Percentiles rank a stretch among this genome's conserved stretches.
phyloP scores from a whole-genome alignment of 2,888 invertebrate species.

The Brenthis ino region DNA sequence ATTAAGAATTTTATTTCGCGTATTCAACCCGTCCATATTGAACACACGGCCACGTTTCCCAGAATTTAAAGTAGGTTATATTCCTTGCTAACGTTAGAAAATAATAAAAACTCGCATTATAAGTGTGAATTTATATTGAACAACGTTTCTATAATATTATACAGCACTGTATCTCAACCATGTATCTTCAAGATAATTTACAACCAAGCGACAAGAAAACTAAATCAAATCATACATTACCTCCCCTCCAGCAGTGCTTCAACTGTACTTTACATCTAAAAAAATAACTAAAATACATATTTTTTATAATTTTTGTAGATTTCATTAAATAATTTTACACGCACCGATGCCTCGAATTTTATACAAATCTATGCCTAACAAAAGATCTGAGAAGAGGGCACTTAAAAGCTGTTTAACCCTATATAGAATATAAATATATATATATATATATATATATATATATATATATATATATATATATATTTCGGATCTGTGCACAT shows the following conservation, averaged over 20 bases:
- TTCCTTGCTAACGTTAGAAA: neutral
- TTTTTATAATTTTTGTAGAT: slow-evolving; percentile 21
- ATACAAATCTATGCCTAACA: neutral
- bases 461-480: slow-evolving; percentile 12
- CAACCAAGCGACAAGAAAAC: slow-evolving; percentile 45
- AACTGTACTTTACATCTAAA: slow-evolving; percentile 31
- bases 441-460: slow-evolving; percentile 4
- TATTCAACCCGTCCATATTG: no score
- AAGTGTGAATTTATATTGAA: slow-evolving; percentile 80
- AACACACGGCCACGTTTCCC: no score
- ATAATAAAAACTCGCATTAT: slow-evolving; percentile 38
- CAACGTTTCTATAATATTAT: slow-evolving; percentile 78
- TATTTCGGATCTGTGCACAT: slow-evolving; percentile 1
- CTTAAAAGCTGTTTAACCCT: neutral
- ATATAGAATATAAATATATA: slow-evolving; percentile 8
- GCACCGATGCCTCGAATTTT: neutral
- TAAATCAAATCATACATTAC: slow-evolving; percentile 35
- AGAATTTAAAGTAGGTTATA: no score
- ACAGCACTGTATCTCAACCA: slow-evolving; percentile 68
- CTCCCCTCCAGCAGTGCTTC: slow-evolving; percentile 8
- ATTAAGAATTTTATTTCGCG: no score
- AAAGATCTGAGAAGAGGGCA: neutral
- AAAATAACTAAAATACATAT: slow-evolving; percentile 29
- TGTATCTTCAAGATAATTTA: slow-evolving; percentile 42
- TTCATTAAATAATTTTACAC: slow-evolving; percentile 6